Evolutionary conservation across 2,113 vertebrate genomes (phyloP), one percentile per base, ranked within the genome.

Genomic region (Callipepla squamata): DNA sequence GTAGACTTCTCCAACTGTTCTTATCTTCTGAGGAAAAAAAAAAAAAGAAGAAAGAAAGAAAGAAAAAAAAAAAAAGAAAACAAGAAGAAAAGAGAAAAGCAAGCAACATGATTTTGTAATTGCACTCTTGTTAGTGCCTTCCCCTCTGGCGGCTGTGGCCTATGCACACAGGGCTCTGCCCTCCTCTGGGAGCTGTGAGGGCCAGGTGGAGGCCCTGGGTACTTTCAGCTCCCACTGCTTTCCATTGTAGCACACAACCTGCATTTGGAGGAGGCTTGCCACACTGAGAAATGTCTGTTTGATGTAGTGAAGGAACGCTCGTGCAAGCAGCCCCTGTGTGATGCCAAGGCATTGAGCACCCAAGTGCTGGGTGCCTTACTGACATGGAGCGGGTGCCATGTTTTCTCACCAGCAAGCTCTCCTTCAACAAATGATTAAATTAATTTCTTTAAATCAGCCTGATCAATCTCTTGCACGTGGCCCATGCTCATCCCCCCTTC

Each of bases 1-100:
- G 53, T 90, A 88, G 82, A 86, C 68, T 95, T 96, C 67, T 97
- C 87, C 87, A 95, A 92, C 88, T 92, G 69, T 82, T 95, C 97
- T 97, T 97, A 97, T 97, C 93, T 97, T 96, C 85, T 86, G 78
- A 96, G 70, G 30, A 2, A 80, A 95, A 6, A 8, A 13, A 48
- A 23, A 32, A 22, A 53, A 7, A 18, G 13, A 20, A 12, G 50
- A 22, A 15, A 58, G 94, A 91, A 82, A 58, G 20, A 17, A 58
- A 7, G 6, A 12, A 21, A 20, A 7, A 45, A 12, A 38, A 58
- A 53, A 59, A 34, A 59, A 59, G n/a, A 47, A 26, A 38, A 38
- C 40, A 40, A 58, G 32, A 53, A 58, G 11, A 59, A 34, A 34
- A 59, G n/a, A 47, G 34, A 38, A 51, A 92, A 86, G 16, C 9